Conservation (phyloP, 2,797 vertebrate species). For the Bovichtus diacanthus region DNA sequence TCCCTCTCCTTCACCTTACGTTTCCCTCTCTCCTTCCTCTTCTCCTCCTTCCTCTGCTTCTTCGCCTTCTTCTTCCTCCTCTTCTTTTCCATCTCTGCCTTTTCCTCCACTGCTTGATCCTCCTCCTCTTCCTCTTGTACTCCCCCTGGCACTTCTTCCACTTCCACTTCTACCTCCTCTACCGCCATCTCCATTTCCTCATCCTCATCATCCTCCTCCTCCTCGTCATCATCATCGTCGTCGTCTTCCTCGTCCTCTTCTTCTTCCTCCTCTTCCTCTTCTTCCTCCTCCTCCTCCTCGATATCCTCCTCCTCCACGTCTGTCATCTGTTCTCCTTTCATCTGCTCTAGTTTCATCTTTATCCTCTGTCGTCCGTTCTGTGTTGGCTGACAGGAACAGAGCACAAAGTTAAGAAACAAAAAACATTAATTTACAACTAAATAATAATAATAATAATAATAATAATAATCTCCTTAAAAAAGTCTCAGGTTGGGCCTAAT, state of each 20-base stretch:
- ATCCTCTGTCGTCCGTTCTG: slow-evolving; percentile 54
- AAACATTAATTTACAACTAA: not conserved
- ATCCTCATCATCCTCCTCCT: accelerated
- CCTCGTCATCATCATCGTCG: not conserved
- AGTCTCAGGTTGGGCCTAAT: not conserved
- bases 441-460: no score
- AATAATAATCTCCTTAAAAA: no score
- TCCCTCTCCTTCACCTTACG: slow-evolving; percentile 33
- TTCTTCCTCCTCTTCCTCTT: not conserved
- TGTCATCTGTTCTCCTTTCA: slow-evolving; percentile 39
- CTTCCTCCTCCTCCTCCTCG: slow-evolving; percentile 24
- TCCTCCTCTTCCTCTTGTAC: slow-evolving; percentile 21
- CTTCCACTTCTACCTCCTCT: accelerated
- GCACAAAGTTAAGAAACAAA: not conserved
- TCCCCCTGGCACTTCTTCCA: not conserved
- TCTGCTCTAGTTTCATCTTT: slow-evolving; percentile 46
- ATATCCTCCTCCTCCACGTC: slow-evolving; percentile 45
- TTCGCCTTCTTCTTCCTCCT: slow-evolving; percentile 49
- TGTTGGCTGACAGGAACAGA: not conserved
- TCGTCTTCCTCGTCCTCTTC: not conserved
- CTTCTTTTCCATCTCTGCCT: slow-evolving; percentile 41
- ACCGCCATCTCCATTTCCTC: accelerated
- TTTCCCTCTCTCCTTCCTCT: slow-evolving; percentile 60
- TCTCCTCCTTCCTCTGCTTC: slow-evolving; percentile 58
- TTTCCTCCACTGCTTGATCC: slow-evolving; percentile 21